These are phyloP conservation scores for Ciona savignyi DNA, from an alignment of 23 tunicate genomes.

Conservation along the genomic window DNA sequence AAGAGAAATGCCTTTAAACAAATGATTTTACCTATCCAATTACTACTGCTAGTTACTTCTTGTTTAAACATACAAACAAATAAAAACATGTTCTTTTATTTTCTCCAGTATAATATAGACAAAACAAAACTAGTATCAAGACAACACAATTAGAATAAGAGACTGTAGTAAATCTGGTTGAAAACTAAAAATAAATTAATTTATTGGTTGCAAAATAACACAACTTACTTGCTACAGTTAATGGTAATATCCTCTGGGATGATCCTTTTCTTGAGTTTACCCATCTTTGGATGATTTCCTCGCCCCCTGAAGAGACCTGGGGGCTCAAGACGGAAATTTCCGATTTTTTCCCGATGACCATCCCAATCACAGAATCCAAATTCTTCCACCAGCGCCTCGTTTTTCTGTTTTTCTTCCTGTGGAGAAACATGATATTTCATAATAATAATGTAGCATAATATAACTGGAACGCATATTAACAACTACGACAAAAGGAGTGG, in stretches of 20 bases:
- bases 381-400: slow-evolving; percentile 64
- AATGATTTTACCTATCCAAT: no score
- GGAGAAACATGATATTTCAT: neutral
- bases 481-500: no score
- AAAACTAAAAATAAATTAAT: no score
- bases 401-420: slow-evolving; percentile 76
- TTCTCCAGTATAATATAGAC: neutral
- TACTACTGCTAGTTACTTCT: no score
- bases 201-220: no score
- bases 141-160: no score
- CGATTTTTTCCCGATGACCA: slow-evolving; percentile 92
- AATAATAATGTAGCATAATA: no score
- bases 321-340: slow-evolving; percentile 99
- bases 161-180: no score
- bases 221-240: slow-evolving; percentile 75
- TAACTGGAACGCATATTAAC: no score
- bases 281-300: slow-evolving; percentile 99
- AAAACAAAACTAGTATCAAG: neutral
- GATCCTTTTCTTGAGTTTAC: slow-evolving; percentile 83
- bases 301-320: slow-evolving; percentile 95
- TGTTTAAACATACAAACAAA: no score
- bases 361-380: slow-evolving; percentile 99
- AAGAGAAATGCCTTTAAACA: no score
- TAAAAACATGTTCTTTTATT: no score
- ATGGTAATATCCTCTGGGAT: slow-evolving; percentile 84